Conservation (phyloP, 2,113 vertebrate species). For the Nipponia nippon region DNA sequence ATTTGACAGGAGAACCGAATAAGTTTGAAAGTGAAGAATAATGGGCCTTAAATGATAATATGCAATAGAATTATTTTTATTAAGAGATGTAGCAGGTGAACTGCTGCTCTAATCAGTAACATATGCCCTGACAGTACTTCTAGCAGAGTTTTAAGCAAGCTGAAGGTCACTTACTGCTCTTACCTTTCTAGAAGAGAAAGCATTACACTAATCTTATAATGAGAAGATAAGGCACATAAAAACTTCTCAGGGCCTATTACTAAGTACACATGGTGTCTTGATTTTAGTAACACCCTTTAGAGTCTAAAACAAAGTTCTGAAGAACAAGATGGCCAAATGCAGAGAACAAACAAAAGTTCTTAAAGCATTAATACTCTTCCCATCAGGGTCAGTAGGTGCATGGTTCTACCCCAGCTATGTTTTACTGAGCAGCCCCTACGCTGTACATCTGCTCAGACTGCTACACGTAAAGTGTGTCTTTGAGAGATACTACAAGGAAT, state of each 20-base stretch:
- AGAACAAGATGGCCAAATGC: neutral
- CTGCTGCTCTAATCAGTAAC: neutral
- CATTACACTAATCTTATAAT: neutral
- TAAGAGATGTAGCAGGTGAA: neutral
- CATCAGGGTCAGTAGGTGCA: neutral
- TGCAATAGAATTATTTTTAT: neutral
- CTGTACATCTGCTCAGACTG: neutral
- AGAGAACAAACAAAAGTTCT: neutral
- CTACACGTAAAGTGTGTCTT: neutral
- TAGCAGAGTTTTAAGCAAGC: neutral
- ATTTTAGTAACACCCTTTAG: neutral
- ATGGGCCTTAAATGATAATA: neutral
- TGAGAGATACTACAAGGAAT: neutral
- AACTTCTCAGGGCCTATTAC: neutral
- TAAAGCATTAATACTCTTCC: neutral
- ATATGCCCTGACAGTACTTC: neutral
- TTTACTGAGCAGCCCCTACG: neutral
- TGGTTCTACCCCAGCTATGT: neutral
- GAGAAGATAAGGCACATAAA: slow-evolving; percentile 2
- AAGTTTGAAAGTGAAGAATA: neutral
- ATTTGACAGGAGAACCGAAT: neutral
- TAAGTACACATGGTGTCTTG: neutral
- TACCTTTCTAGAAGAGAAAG: neutral
- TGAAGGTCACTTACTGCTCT: neutral
- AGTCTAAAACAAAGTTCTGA: neutral